A percentile compares a stretch with the other conserved stretches of the same genome.
Conservation (phyloP, 2,888 invertebrate species). For the Xanthorhoe spadicearia region DNA sequence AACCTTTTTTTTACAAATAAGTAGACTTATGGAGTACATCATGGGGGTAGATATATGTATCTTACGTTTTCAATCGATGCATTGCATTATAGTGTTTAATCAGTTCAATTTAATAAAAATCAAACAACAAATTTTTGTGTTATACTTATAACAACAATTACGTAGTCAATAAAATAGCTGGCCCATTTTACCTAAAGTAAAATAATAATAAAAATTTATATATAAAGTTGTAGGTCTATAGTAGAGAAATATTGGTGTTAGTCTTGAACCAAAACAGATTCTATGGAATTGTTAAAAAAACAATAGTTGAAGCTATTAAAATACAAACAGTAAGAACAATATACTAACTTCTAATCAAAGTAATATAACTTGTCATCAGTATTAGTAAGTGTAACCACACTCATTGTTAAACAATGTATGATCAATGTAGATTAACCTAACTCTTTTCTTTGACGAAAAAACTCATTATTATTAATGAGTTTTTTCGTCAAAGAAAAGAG, state of each 20-base stretch:
- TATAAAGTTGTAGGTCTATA: constrained; percentile 6
- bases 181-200: constrained; percentile 64
- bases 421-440: neutral
- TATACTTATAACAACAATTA: constrained; percentile 69
- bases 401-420: neutral
- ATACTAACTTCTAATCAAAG: constrained; percentile 10
- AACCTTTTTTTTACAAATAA: constrained; percentile 49
- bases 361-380: constrained; percentile 15
- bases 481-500: no score
- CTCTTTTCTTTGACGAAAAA: no score
- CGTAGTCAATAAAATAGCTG: constrained; percentile 67
- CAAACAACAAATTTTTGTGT: constrained; percentile 76
- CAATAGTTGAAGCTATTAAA: neutral
- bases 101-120: constrained; percentile 83
- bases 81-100: constrained; percentile 79
- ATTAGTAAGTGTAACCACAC: constrained; percentile 2
- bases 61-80: constrained; percentile 82
- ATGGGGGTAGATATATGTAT: constrained; percentile 79
- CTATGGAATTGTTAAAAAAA: neutral
- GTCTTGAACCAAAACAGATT: constrained; percentile 7
- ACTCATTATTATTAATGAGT: no score
- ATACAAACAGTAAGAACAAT: constrained; percentile 4
- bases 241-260: constrained; percentile 23
- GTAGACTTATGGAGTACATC: constrained; percentile 61
- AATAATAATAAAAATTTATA: constrained; percentile 43